Conservation (phyloP, 2,797 vertebrate genomes). For the Gastrophryne carolinensis region DNA sequence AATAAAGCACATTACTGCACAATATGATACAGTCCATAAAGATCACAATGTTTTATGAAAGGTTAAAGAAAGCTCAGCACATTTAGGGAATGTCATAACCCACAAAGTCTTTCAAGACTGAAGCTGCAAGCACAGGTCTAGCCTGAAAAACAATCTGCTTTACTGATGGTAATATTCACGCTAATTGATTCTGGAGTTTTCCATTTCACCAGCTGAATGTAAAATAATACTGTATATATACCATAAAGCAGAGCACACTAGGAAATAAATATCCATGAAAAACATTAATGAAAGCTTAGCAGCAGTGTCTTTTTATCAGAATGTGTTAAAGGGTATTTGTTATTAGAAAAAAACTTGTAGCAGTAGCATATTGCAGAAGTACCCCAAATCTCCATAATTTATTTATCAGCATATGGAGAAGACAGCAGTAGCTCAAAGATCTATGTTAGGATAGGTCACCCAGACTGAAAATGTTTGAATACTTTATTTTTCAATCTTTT, state of each 20-base stretch:
- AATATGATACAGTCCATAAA: constrained; percentile 99
- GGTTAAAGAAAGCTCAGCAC: constrained; percentile 99
- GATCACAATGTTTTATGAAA: constrained; percentile 99
- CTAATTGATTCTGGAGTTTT: constrained; percentile 41
- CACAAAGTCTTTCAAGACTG: constrained; percentile 84
- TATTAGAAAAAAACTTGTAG: not conserved
- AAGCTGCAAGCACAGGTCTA: constrained; percentile 59
- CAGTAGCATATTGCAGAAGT: constrained; percentile 2
- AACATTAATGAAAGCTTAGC: not conserved
- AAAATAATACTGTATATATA: constrained; percentile 35
- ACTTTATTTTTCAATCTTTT: no score
- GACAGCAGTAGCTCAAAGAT: no score
- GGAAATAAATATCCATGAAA: not conserved
- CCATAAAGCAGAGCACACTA: constrained; percentile 2
- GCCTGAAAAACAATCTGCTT: constrained; percentile 72
- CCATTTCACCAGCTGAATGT: constrained; percentile 18
- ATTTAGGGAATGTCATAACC: constrained; percentile 94
- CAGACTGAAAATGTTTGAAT: no score
- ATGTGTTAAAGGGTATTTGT: not conserved
- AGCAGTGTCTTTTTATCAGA: not conserved
- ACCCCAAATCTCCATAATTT: no score
- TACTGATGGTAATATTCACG: constrained; percentile 29
- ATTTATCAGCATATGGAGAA: no score
- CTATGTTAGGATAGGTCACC: no score
- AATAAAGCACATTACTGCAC: constrained; percentile 99